A percentile compares a stretch with the other conserved stretches of the same genome.
Evolutionary conservation across 2,113 vertebrate genomes (phyloP).

Genomic region (Nothocercus julius): DNA sequence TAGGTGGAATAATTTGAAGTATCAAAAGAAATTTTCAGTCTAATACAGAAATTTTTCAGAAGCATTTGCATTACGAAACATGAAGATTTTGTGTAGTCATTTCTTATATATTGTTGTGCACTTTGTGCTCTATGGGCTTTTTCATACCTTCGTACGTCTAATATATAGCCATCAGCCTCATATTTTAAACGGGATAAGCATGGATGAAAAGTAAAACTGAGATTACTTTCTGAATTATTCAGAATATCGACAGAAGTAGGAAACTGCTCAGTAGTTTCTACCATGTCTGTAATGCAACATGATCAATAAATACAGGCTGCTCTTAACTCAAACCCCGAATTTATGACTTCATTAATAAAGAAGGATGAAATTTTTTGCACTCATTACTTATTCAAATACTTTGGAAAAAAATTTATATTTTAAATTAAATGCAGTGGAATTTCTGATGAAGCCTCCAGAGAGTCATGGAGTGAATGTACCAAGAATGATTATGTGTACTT

Average conservation of each 20-base stretch:
- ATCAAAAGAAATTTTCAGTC: background rate
- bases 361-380: slow-evolving; percentile 23
- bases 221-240: slow-evolving; percentile 66
- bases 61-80: background rate
- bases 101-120: background rate
- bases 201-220: background rate
- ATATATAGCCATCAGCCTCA: background rate
- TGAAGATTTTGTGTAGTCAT: background rate
- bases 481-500: background rate
- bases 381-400: slow-evolving; percentile 67
- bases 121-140: background rate
- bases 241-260: slow-evolving; percentile 51
- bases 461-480: background rate
- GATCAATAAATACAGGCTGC: slow-evolving; percentile 61
- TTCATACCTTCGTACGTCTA: background rate
- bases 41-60: background rate
- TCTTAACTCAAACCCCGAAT: slow-evolving; percentile 21
- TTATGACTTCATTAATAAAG: slow-evolving; percentile 61
- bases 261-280: slow-evolving; percentile 58
- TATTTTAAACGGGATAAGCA: background rate
- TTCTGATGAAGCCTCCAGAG: slow-evolving; percentile 21
- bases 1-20: background rate
- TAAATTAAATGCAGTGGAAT: slow-evolving; percentile 25
- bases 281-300: slow-evolving; percentile 27
- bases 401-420: slow-evolving; percentile 21